phyloP scores from a whole-genome alignment of 2,113 vertebrate genomes.

The Pomatostomus ruficeps region DNA sequence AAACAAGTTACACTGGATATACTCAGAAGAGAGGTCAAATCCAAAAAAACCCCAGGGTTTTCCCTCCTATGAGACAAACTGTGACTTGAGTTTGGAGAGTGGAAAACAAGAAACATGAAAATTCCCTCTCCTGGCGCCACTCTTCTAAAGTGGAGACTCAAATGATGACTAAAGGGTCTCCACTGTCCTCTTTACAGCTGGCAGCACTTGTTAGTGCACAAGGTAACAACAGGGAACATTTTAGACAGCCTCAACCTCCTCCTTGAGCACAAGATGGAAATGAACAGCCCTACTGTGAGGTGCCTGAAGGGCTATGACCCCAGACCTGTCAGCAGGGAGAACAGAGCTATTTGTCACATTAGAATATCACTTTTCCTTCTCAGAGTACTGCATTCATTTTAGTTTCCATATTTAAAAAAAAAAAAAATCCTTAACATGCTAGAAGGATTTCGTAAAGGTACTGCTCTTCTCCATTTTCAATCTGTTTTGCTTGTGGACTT shows the following conservation, averaged over 20 bases:
- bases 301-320: not conserved
- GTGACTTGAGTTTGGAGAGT: not conserved
- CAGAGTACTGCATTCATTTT: not conserved
- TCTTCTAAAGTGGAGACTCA: not conserved
- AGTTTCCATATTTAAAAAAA: not conserved
- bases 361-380: not conserved
- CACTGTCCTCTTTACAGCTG: not conserved
- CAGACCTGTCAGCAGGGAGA: not conserved
- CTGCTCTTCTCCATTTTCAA: not conserved
- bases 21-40: not conserved
- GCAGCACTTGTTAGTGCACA: not conserved
- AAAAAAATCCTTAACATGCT: not conserved
- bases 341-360: not conserved
- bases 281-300: not conserved
- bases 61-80: not conserved
- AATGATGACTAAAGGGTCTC: not conserved
- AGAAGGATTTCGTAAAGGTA: not conserved
- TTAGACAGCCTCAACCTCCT: not conserved
- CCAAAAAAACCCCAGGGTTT: accelerated
- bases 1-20: not conserved
- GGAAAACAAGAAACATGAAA: not conserved
- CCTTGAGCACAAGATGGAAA: not conserved
- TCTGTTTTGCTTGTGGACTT: not conserved
- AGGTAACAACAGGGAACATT: not conserved
- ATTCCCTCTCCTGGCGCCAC: not conserved